Evolutionary conservation across 2,888 invertebrate genomes (phyloP).

Genomic region (Scaptomyza tumidula): DNA sequence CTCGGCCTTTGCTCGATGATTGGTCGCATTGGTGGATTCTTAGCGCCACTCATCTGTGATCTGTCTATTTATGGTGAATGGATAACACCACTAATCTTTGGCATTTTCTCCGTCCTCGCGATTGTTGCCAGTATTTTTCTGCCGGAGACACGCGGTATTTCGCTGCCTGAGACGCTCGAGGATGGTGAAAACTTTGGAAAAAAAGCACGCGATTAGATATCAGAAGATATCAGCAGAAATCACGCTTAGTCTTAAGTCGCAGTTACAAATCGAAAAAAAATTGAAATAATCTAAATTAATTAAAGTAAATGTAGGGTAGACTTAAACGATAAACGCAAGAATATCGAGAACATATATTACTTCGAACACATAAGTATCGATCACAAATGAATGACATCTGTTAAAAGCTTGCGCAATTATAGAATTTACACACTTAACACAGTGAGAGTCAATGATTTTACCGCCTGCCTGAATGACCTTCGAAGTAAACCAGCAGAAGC

Average conservation of each 20-base stretch:
- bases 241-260: neutral
- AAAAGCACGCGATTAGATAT: slow-evolving; percentile 13
- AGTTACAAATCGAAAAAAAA: slow-evolving; percentile 24
- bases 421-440: neutral
- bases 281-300: slow-evolving; percentile 65
- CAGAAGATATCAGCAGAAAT: slow-evolving; percentile 1
- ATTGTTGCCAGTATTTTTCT: slow-evolving; percentile 88
- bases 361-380: neutral
- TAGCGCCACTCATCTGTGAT: slow-evolving; percentile 91
- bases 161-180: slow-evolving; percentile 91
- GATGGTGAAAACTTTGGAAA: slow-evolving; percentile 89
- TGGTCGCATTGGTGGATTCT: slow-evolving; percentile 93
- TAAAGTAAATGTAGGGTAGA: too few relatives aligned
- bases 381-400: slow-evolving; percentile 1
- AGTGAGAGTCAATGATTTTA: neutral
- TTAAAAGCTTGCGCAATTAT: neutral
- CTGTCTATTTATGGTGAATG: slow-evolving; percentile 80
- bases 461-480: slow-evolving; percentile 36
- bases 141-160: slow-evolving; percentile 86
- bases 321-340: too few relatives aligned
- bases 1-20: slow-evolving; percentile 94
- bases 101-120: slow-evolving; percentile 88
- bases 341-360: too few relatives aligned
- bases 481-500: slow-evolving; percentile 18
- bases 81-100: slow-evolving; percentile 91